Base-by-base conservation (phyloP, 2,888 invertebrate species). In the Mythimna loreyi region DNA sequence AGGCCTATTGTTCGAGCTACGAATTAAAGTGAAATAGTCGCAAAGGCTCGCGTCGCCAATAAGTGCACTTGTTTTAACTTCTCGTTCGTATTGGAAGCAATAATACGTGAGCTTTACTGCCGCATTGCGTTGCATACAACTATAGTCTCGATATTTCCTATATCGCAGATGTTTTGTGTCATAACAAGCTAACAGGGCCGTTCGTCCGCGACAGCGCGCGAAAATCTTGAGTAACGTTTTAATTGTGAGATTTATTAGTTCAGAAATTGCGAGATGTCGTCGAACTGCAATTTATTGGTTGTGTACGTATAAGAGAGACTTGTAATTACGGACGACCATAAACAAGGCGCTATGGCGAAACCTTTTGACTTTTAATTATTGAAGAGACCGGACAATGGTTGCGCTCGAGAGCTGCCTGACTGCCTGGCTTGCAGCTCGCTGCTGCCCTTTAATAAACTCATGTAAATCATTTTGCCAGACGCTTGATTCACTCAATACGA, bases 1-100 rank as follows among this genome's bases (percentile, higher is more conserved):
- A 87, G 84, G 85, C 86, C 94, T 91, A 95, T 96, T 95, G 95
- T 95, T 96, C 91, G 78, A 74, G 88, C 92, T 92, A 92, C 89
- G 88, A 91, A 93, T 94, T 93, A 91, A 92, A 91, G 89, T 89
- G 84, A 90, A 90, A 92, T 92, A 89, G 89, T 86, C 86, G 83
- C 85, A 85, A 85, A 83, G 82, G 83, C 85, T 82, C 68, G 83
- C 83, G 85, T 77, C 81, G 85, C 87, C 89, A 88, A 87, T 89
- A 88, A 85, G 86, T 88, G 88, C 89, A 91, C 90, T 91, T 90
- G 91, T 92, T 93, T 91, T 86, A 89, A 91, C 88, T 90, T 88
- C 86, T 86, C 86, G 86, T 87, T 86, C 78, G 82, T 83, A 77
- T 78, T 72, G 82, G 79, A 78, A 83, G 84, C 81, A 85, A 88